Base-by-base conservation (phyloP, 2,888 invertebrate genomes). In the Pristionchus exspectatus region DNA sequence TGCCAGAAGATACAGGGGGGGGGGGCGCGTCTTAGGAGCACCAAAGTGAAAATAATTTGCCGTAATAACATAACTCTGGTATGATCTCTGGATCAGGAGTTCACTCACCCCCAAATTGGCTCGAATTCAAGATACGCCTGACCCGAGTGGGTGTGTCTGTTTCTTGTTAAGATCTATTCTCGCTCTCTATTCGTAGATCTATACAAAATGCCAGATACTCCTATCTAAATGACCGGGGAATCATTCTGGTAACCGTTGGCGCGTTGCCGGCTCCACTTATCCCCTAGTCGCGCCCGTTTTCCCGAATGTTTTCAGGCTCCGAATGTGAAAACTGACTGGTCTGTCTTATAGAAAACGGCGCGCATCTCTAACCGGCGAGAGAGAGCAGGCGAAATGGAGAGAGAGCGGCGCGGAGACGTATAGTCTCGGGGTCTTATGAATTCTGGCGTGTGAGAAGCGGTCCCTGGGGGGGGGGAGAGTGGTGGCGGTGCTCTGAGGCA, bases 381-480 rank as follows among this genome's bases (percentile, higher is more conserved):
- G 27, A 33, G 27, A 69, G 30, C 30, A 16, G 30, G 59, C 21
- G 5, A 59, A 59, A 1, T 59, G 24, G 59, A 24, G 59, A 59
- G 59, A 10, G 59, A 2, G 21, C 1, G 38, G 21, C 1, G 38
- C 2, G 38, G 16, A 59, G 59, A 24, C 59, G 14, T 59, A 59
- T 24, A 1, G 10, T n/a, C 44, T 3, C 4, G 44, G 44, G 10
- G 63, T 63, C 63, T 63, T 63, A 63, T 63, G 63, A 63, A 63
- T 63, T 63, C 63, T 63, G 63, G 63, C 63, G 63, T 63, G 59
- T 59, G 63, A 63, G 63, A 63, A 63, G 63, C 63, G n/a, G 24
- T 63, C 63, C 63, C 63, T 24, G 0, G 63, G 63, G 63, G n/a
- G 24, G 18, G 10, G 59, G 59, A n/a, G n/a, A n/a, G n/a, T 1